These are phyloP conservation scores for Anagyrus pseudococci DNA, from an alignment of 2,888 invertebrate species.

Conservation along the genomic window DNA sequence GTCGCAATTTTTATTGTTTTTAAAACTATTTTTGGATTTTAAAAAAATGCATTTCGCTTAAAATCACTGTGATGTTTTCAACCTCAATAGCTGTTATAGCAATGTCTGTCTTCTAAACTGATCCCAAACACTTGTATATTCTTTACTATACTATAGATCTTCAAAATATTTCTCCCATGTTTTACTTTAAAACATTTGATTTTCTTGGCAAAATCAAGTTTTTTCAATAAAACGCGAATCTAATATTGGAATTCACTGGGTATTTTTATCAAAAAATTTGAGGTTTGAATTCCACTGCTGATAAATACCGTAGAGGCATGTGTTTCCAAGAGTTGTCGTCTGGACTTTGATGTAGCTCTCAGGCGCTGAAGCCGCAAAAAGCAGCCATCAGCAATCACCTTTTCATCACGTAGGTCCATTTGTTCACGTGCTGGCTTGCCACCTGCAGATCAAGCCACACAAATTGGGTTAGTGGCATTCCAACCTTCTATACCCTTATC, in stretches of 20 bases:
- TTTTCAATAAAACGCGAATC: slow-evolving; percentile 30
- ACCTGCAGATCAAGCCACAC: slow-evolving; percentile 63
- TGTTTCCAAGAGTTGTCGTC: slow-evolving; percentile 43
- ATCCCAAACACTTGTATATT: slow-evolving; percentile 34
- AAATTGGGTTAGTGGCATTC: slow-evolving; percentile 63
- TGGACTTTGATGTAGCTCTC: slow-evolving; percentile 39
- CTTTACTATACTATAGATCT: slow-evolving; percentile 31
- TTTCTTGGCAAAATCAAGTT: slow-evolving; percentile 35
- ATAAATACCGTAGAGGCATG: slow-evolving; percentile 63
- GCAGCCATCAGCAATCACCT: slow-evolving; percentile 37
- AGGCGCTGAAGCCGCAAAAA: slow-evolving; percentile 34
- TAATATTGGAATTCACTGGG: slow-evolving; percentile 31
- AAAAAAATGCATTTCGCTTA: slow-evolving; percentile 34
- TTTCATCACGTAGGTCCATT: slow-evolving; percentile 39
- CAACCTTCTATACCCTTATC: slow-evolving; percentile 44
- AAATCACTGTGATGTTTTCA: slow-evolving; percentile 29
- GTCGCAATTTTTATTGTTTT: slow-evolving; percentile 33
- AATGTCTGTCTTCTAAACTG: slow-evolving; percentile 30
- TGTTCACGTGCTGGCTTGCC: slow-evolving; percentile 50
- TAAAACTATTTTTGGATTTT: slow-evolving; percentile 27
- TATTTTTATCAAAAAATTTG: slow-evolving; percentile 37
- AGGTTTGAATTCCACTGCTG: slow-evolving; percentile 53
- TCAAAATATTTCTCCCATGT: slow-evolving; percentile 25
- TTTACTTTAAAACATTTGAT: slow-evolving; percentile 28
- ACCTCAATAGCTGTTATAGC: slow-evolving; percentile 35